phyloP scores from a whole-genome alignment of 2,888 invertebrate species.

The Callosobruchus maculatus region DNA sequence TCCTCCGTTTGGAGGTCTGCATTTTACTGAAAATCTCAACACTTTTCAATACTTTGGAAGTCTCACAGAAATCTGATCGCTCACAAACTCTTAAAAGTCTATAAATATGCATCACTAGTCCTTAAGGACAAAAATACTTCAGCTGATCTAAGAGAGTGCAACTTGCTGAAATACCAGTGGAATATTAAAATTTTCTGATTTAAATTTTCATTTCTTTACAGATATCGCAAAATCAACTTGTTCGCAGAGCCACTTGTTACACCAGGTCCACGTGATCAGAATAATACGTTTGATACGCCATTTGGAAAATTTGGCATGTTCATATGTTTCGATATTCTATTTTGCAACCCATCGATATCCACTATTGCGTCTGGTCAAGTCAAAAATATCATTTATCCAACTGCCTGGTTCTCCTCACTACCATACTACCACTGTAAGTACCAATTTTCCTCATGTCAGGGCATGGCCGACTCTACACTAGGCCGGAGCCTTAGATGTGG shows the following conservation, averaged over 20 bases:
- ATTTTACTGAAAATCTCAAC: no score
- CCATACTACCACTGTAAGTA: constrained; percentile 25
- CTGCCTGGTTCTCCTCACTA: constrained; percentile 26
- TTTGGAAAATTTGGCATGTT: constrained; percentile 32
- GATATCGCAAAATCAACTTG: constrained; percentile 33
- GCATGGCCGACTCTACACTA: no score
- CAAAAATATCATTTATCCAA: constrained; percentile 27
- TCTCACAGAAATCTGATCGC: no score
- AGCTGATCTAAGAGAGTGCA: no score
- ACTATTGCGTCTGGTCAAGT: constrained; percentile 20
- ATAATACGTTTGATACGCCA: constrained; percentile 25
- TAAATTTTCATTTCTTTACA: constrained; percentile 11
- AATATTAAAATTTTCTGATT: no score
- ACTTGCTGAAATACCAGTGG: no score
- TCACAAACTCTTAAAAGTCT: no score
- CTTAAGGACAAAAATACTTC: no score
- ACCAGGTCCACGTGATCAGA: constrained; percentile 18
- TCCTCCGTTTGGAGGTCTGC: no score
- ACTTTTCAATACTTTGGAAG: no score
- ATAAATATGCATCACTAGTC: no score
- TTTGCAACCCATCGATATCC: constrained; percentile 25
- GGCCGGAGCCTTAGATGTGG: no score
- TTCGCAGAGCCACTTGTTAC: constrained; percentile 26
- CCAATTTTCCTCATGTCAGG: neutral
- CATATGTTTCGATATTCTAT: constrained; percentile 28